Evolutionary conservation across 2,888 invertebrate species (phyloP), one percentile per base, ranked within the genome.

Genomic region (Dolichopus griseipennis): DNA sequence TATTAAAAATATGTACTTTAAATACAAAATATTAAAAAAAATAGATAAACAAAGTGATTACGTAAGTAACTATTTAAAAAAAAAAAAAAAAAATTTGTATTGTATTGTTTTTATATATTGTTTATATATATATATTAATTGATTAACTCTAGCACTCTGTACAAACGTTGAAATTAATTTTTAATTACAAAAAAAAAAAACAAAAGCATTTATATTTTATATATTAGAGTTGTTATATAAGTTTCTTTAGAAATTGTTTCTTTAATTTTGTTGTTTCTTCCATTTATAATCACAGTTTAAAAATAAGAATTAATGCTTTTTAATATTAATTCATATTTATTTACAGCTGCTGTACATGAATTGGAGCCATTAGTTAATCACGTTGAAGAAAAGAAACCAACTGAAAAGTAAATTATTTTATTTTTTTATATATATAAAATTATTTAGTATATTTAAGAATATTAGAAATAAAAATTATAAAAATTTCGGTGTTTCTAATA

Each of bases 281-380:
- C n/a, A n/a, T n/a, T n/a, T 52, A 12, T 52, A 18, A 6, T 52
- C 15, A 12, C n/a, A 18, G 18, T 52, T 52, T 15, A 9, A 43
- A 52, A 52, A 18, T 52, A 12, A 15, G 52, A n/a, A 52, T 18
- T 52, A 52, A 52, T 52, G 52, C 52, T 52, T 52, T 72, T 72
- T 71, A 72, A 73, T 73, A 69, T 72, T n/a, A 83, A 83, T 74
- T 76, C 73, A 73, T 76, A 74, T 78, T 75, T 78, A 76, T 74
- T 79, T 79, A 77, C 79, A 79, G 79, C 80, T 75, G 79, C 78
- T 73, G 76, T 79, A 71, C 80, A 79, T 74, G 91, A 91, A 83
- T 84, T 90, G 76, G 90, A 90, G 80, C 91, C 91, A 20, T 84
- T 91, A 73, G 89, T 90, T 82, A 87, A 87, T 79, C 86, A 87